Evolutionary conservation across 1,140 invertebrate species (phyloP).

Genomic region (Aphelinus atriplicis): DNA sequence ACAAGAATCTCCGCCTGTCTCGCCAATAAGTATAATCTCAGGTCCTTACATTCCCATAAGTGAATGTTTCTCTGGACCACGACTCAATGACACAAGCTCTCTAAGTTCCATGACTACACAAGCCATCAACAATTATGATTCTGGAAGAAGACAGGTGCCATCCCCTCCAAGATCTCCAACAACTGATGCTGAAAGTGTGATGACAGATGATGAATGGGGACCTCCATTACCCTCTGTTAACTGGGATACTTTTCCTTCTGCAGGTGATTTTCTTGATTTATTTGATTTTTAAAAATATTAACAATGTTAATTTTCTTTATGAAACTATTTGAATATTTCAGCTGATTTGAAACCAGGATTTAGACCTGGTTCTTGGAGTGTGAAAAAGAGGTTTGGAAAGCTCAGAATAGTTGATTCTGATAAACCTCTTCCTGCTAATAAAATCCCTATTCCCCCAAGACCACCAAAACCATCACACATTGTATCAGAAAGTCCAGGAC

Average conservation of each 20-base stretch:
- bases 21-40: conserved; percentile 69
- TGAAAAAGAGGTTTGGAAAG: conserved; percentile 69
- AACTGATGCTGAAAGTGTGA: conserved; percentile 61
- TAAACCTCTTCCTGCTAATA: conserved; percentile 46
- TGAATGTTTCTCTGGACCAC: conserved; percentile 88
- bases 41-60: conserved; percentile 86
- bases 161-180: conserved; percentile 62
- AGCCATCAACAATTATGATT: conserved; percentile 59
- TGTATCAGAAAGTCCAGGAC: conserved; percentile 61
- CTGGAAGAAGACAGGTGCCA: conserved; percentile 57
- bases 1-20: conserved; percentile 71
- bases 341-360: conserved; percentile 64
- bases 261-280: conserved; percentile 36
- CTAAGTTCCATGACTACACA: conserved; percentile 56
- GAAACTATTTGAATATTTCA: conserved; percentile 4
- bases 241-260: conserved; percentile 69
- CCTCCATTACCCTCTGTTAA: conserved; percentile 63
- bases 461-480: conserved; percentile 80
- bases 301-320: no score
- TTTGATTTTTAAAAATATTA: no score
- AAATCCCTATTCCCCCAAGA: conserved; percentile 71
- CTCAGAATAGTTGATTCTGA: conserved; percentile 61
- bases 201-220: conserved; percentile 60
- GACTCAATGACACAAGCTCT: conserved; percentile 63
- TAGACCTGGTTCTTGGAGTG: conserved; percentile 69